Percentiles rank a stretch among this genome's conserved stretches.
These are phyloP conservation scores for Sarcophaga subvicina DNA, from an alignment of 2,888 invertebrate genomes.

Conservation along the genomic window DNA sequence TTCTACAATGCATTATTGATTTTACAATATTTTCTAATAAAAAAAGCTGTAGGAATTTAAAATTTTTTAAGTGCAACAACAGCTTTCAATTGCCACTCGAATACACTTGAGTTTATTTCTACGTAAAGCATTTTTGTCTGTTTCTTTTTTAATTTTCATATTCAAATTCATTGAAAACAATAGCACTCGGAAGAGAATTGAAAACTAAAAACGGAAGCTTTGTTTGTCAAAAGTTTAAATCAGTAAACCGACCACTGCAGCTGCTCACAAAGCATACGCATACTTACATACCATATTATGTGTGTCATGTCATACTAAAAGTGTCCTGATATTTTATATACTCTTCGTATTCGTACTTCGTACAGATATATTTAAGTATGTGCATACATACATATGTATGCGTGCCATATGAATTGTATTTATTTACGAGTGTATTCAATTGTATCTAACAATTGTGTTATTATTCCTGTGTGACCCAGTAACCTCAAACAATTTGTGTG, in stretches of 20 bases:
- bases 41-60: too few relatives aligned
- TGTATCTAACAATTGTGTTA: conserved; percentile 29
- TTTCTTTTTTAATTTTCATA: too few relatives aligned
- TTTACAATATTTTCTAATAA: too few relatives aligned
- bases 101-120: too few relatives aligned
- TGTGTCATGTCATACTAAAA: neutral
- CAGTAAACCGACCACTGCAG: conserved; percentile 1
- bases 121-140: too few relatives aligned
- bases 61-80: too few relatives aligned
- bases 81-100: too few relatives aligned
- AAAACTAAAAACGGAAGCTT: conserved; percentile 8
- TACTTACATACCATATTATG: too few relatives aligned
- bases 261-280: neutral
- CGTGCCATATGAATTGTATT: neutral
- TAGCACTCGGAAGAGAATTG: neutral
- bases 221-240: conserved; percentile 22
- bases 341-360: too few relatives aligned
- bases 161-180: neutral
- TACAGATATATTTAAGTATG: neutral
- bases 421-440: conserved; percentile 5
- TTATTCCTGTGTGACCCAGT: conserved; percentile 48
- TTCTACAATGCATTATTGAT: too few relatives aligned
- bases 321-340: neutral
- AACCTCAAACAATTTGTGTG: conserved; percentile 53
- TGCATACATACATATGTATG: neutral